Percentiles rank a stretch among this genome's conserved stretches.
Evolutionary conservation across 2,888 invertebrate species (phyloP).

Genomic region (Aleiodes leptofemur): DNA sequence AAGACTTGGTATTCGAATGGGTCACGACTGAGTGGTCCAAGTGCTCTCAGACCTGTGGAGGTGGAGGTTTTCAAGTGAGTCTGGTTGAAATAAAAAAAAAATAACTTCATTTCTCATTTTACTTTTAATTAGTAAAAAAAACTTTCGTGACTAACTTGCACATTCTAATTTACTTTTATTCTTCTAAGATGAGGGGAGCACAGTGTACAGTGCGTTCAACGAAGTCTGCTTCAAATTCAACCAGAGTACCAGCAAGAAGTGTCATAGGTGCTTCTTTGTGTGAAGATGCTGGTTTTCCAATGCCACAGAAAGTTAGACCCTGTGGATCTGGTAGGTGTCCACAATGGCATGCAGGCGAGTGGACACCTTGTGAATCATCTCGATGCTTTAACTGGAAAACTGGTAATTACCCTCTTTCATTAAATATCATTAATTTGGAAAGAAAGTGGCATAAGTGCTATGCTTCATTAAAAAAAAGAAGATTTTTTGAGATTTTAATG

Average conservation of each 20-base stretch:
- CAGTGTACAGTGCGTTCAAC: slow-evolving; percentile 83
- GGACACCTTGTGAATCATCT: slow-evolving; percentile 84
- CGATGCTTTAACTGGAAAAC: slow-evolving; percentile 86
- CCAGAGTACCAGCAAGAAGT: slow-evolving; percentile 62
- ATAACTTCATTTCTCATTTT: neutral
- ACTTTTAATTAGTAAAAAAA: neutral
- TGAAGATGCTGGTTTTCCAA: slow-evolving; percentile 82
- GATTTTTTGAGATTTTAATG: neutral
- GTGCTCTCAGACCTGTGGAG: slow-evolving; percentile 90
- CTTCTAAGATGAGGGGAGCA: slow-evolving; percentile 80
- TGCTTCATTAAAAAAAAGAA: too few relatives aligned
- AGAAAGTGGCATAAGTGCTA: too few relatives aligned
- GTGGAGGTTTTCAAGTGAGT: slow-evolving; percentile 80
- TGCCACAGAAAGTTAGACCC: slow-evolving; percentile 80
- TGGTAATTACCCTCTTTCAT: slow-evolving; percentile 72
- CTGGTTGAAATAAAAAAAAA: slow-evolving; percentile 5
- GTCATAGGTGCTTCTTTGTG: slow-evolving; percentile 82
- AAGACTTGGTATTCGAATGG: slow-evolving; percentile 84
- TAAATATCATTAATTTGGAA: too few relatives aligned
- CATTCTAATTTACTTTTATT: slow-evolving; percentile 7
- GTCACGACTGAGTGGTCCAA: slow-evolving; percentile 89
- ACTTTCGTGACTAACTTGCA: neutral
- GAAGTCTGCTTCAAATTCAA: slow-evolving; percentile 71
- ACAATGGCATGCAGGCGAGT: slow-evolving; percentile 83
- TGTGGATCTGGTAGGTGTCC: slow-evolving; percentile 85